Base-by-base conservation (phyloP, 2,113 vertebrate genomes). In the Syrmaticus mikado region DNA sequence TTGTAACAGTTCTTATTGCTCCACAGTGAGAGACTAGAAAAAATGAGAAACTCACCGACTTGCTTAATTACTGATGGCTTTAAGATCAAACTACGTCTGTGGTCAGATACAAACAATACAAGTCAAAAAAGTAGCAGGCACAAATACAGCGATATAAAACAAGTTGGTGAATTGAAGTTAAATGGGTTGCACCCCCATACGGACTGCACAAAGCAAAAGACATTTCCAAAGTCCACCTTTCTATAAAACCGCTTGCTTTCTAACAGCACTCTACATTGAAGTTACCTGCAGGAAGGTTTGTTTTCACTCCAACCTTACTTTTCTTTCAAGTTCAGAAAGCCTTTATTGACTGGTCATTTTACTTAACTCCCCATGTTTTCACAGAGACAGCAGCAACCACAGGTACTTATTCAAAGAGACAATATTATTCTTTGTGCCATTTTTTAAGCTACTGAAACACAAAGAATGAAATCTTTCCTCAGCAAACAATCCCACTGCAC, bases 401-500 rank as follows among this genome's bases (percentile, higher is more conserved):
- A 34, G 53, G 4, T 3, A 19, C 34, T 93, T 79, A 67, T 87
- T 58, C 4, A 36, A 83, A 41, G 1, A 27, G 27, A 2, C 27
- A 67, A 0, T 50, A 85, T 43, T 71, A 41, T 21, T 80, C 13
- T 36, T 34, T 55, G 53, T 4, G 4, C 8, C 55, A 41, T n/a
- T 18, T 90, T 76, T 80, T 58, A 66, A 78, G 55, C 41, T 88
- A 70, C 60, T 68, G 34, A 92, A 92, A 76, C 13, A 72, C 21
- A 43, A 8, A 67, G 4, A 41, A 16, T 24, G 58, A 94, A 85
- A 32, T 36, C 30, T n/a, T 73, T 22, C n/a, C 45, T 87, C 3
- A 3, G n/a, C 40, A 40, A 85, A 85, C 4, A 8, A 25, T 55
- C 28, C 19, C 20, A 8, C 22, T 25, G 5, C 28, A 24, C 10